These are phyloP conservation scores for Physeter macrocephalus DNA, from an alignment of 2,113 vertebrate genomes.

Conservation along the genomic window DNA sequence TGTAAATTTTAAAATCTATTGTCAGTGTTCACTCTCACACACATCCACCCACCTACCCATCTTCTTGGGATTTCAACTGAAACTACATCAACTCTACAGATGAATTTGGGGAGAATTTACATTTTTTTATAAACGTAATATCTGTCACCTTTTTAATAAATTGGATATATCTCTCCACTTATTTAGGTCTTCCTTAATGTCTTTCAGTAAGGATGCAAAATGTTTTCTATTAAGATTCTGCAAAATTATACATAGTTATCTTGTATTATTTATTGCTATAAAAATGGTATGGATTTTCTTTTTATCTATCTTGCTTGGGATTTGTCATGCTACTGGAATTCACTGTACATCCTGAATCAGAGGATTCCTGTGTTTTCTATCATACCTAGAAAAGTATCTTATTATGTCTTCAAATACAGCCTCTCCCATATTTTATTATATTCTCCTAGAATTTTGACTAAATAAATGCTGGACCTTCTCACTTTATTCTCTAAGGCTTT, in stretches of 20 bases:
- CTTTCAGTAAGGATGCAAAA: not conserved
- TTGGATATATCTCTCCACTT: not conserved
- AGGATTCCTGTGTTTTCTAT: not conserved
- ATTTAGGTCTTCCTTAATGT: not conserved
- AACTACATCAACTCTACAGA: not conserved
- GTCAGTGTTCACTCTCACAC: not conserved
- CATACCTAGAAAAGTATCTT: not conserved
- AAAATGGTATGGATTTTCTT: not conserved
- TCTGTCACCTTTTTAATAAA: not conserved
- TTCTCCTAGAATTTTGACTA: not conserved
- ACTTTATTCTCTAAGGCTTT: slow-evolving; percentile 1
- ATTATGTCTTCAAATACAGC: not conserved
- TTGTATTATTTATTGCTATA: not conserved
- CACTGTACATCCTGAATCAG: not conserved
- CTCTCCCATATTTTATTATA: not conserved
- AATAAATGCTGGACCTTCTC: not conserved
- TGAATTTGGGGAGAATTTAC: not conserved
- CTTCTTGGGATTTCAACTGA: not conserved
- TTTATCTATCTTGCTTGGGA: not conserved
- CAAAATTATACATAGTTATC: not conserved
- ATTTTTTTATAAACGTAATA: not conserved
- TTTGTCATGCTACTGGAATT: not conserved
- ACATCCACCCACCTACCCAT: not conserved
- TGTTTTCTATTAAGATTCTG: not conserved
- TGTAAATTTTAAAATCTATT: not conserved